Evolutionary conservation across 2,888 invertebrate genomes (phyloP).

Genomic region (Myopa testacea): DNA sequence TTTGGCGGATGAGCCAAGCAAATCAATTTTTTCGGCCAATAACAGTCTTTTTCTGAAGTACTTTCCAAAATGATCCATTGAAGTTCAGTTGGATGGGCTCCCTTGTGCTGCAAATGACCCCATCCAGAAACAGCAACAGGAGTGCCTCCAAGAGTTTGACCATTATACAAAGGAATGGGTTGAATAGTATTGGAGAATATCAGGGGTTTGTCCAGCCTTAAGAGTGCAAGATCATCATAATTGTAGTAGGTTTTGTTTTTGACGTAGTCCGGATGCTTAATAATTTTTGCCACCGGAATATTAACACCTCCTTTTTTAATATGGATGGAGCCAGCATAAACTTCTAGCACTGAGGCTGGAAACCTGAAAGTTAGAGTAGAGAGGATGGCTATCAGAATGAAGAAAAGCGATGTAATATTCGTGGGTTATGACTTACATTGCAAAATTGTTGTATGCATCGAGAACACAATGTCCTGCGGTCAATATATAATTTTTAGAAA

Average conservation of each 20-base stretch:
- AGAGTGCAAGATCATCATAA: constrained; percentile 55
- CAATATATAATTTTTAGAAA: constrained; percentile 50
- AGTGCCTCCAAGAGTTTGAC: constrained; percentile 47
- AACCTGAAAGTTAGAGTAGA: constrained; percentile 22
- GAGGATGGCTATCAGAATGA: constrained; percentile 55
- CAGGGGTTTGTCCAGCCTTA: constrained; percentile 51
- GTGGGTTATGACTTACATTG: constrained; percentile 53
- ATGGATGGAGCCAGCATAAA: constrained; percentile 60
- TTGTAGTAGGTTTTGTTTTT: constrained; percentile 39
- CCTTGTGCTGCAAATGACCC: constrained; percentile 51
- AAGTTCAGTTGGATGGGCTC: background rate
- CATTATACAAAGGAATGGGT: constrained; percentile 50
- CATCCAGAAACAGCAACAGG: constrained; percentile 59
- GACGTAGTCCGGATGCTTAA: constrained; percentile 52
- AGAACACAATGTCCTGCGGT: constrained; percentile 64
- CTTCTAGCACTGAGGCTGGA: constrained; percentile 45
- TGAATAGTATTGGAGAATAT: constrained; percentile 50
- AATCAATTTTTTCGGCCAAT: background rate
- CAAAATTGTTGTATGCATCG: constrained; percentile 42
- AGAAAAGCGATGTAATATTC: background rate
- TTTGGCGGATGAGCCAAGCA: background rate
- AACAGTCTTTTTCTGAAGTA: background rate
- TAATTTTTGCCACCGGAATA: constrained; percentile 51
- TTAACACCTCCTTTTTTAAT: constrained; percentile 60
- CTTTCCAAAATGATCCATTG: background rate